Percentiles rank a stretch among this genome's conserved stretches.
phyloP scores from a whole-genome alignment of 2,888 invertebrate species.

The Cantharis lateralis region DNA sequence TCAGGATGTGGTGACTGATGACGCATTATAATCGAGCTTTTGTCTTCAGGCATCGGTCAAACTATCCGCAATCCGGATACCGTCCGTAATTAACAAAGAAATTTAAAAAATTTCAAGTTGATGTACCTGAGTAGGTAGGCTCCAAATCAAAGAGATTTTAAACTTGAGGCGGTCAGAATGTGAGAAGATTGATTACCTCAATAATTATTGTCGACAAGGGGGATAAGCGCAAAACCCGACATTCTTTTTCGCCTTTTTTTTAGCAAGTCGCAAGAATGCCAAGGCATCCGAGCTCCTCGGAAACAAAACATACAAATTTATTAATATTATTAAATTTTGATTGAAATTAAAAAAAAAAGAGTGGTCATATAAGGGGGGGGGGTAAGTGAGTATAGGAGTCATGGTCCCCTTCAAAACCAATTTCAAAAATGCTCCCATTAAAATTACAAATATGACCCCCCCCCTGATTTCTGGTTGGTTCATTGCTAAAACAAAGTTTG shows the following conservation, averaged over 20 bases:
- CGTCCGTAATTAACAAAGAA: neutral
- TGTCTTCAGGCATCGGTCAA: neutral
- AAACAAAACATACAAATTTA: too few species aligned
- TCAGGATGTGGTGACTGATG: neutral
- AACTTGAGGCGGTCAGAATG: neutral
- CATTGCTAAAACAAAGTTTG: too few species aligned
- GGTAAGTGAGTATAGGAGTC: too few species aligned
- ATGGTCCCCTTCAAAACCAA: too few species aligned
- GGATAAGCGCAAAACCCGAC: neutral
- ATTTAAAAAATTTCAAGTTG: neutral
- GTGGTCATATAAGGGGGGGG: too few species aligned
- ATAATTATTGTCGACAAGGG: neutral
- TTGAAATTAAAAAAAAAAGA: too few species aligned
- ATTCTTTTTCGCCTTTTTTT: neutral
- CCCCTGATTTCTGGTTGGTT: too few species aligned
- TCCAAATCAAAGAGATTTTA: neutral
- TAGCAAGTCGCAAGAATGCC: too few species aligned
- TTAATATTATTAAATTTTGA: too few species aligned
- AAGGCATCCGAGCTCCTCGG: too few species aligned
- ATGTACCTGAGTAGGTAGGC: neutral
- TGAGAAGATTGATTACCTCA: neutral
- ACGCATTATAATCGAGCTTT: neutral
- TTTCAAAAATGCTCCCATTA: too few species aligned
- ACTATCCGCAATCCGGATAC: neutral
- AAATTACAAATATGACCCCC: too few species aligned